Conservation (phyloP, 2,888 invertebrate genomes). For the Lymantria dispar region DNA sequence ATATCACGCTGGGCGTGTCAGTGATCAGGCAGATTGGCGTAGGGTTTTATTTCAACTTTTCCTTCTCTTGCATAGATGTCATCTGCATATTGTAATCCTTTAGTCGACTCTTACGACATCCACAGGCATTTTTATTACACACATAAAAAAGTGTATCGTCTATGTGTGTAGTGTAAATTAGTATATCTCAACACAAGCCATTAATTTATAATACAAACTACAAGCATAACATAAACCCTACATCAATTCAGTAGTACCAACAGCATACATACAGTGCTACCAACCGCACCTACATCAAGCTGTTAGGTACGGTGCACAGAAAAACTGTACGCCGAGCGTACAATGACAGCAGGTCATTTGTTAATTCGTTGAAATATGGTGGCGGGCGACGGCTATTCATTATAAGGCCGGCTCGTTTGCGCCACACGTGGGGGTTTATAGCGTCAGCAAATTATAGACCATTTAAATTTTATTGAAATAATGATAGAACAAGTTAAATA, state of each 20-base stretch:
- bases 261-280: constrained; percentile 34
- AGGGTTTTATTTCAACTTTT: no score
- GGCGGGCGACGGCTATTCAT: constrained; percentile 78
- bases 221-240: constrained; percentile 43
- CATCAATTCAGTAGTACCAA: constrained; percentile 51
- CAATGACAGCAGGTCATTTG: constrained; percentile 77
- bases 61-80: no score
- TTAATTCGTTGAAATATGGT: constrained; percentile 81
- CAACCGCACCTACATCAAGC: constrained; percentile 77
- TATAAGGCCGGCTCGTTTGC: constrained; percentile 77
- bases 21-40: no score
- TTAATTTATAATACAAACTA: constrained; percentile 19
- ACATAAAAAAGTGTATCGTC: no score
- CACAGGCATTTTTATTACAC: no score
- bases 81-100: no score
- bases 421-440: constrained; percentile 72
- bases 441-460: constrained; percentile 43
- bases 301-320: constrained; percentile 74
- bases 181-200: no score
- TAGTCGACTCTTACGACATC: no score
- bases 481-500: background rate
- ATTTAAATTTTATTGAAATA: background rate
- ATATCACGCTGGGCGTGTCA: no score
- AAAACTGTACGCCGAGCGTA: constrained; percentile 74
- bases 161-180: no score